Conservation (phyloP, 2,888 invertebrate species). For the Kuschelorhynchus macadamiae region DNA sequence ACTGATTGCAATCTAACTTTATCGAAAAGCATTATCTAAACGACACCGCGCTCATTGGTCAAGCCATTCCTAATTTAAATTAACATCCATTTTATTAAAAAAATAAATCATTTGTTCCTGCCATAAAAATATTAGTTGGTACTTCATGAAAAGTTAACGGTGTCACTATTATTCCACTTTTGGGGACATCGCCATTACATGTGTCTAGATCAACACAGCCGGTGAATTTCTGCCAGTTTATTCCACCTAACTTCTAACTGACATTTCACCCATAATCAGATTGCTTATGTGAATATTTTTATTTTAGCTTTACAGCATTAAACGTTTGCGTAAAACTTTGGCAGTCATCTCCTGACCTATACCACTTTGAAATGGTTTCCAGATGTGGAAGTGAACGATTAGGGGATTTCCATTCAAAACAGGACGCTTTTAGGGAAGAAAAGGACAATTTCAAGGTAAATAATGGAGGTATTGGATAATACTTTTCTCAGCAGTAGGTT, state of each 20-base stretch:
- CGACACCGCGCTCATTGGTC: no score
- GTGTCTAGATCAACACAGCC: conserved; percentile 57
- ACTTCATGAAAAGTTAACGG: no score
- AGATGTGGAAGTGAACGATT: conserved; percentile 39
- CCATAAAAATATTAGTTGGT: no score
- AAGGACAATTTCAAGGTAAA: conserved; percentile 18
- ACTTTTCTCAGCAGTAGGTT: conserved; percentile 31
- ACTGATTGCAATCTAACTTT: no score
- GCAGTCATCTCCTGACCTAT: conserved; percentile 35
- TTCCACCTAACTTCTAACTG: conserved; percentile 54
- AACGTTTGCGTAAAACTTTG: conserved; percentile 42
- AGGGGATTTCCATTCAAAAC: conserved; percentile 40
- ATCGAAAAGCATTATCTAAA: no score
- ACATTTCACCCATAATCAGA: conserved; percentile 59
- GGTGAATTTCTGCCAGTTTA: conserved; percentile 39
- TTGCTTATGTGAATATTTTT: conserved; percentile 30
- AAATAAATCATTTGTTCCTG: no score
- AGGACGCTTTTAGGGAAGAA: conserved; percentile 46
- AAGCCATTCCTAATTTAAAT: no score
- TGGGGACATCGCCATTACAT: conserved; percentile 43
- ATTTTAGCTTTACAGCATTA: conserved; percentile 21
- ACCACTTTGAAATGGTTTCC: conserved; percentile 44
- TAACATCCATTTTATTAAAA: no score
- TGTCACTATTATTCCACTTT: no score
- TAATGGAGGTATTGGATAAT: conserved; percentile 30